A percentile compares a stretch with the other conserved stretches of the same genome.
Conservation (phyloP, 2,888 invertebrate species). For the Aricia artaxerxes region DNA sequence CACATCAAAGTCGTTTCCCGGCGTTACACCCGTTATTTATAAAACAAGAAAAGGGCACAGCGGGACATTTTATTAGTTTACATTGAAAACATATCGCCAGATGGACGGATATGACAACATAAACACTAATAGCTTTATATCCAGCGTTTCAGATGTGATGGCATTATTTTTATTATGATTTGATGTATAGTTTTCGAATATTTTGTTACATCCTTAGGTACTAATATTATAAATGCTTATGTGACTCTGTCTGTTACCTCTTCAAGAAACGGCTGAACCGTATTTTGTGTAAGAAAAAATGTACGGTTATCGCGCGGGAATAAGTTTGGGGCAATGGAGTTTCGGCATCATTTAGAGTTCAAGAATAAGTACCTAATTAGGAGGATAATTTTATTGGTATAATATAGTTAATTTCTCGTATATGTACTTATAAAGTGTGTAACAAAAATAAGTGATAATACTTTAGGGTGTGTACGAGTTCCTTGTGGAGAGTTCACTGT, state of each 20-base stretch:
- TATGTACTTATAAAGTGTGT: too few relatives aligned
- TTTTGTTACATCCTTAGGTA: background rate
- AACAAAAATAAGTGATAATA: too few relatives aligned
- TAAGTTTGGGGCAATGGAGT: too few relatives aligned
- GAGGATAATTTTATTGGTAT: too few relatives aligned
- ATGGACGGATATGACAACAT: slow-evolving; percentile 26
- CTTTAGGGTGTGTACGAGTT: too few relatives aligned
- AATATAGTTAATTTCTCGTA: too few relatives aligned
- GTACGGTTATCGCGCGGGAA: too few relatives aligned
- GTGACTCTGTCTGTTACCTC: background rate
- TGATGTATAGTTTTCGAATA: background rate
- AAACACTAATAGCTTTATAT: slow-evolving; percentile 27
- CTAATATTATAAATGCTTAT: background rate
- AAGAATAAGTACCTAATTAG: too few relatives aligned
- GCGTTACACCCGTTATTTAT: slow-evolving; percentile 17
- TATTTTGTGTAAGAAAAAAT: too few relatives aligned
- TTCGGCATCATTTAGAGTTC: too few relatives aligned
- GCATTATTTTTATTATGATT: background rate
- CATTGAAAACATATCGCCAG: slow-evolving; percentile 26
- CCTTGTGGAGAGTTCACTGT: too few relatives aligned
- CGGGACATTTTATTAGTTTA: slow-evolving; percentile 28
- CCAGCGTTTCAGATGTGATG: background rate
- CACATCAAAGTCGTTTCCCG: slow-evolving; percentile 12
- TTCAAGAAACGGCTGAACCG: too few relatives aligned
- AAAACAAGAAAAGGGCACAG: slow-evolving; percentile 8